Percentiles rank a stretch among this genome's conserved stretches.
phyloP scores from a whole-genome alignment of 2,888 invertebrate species.

The Uropetala carovei region DNA sequence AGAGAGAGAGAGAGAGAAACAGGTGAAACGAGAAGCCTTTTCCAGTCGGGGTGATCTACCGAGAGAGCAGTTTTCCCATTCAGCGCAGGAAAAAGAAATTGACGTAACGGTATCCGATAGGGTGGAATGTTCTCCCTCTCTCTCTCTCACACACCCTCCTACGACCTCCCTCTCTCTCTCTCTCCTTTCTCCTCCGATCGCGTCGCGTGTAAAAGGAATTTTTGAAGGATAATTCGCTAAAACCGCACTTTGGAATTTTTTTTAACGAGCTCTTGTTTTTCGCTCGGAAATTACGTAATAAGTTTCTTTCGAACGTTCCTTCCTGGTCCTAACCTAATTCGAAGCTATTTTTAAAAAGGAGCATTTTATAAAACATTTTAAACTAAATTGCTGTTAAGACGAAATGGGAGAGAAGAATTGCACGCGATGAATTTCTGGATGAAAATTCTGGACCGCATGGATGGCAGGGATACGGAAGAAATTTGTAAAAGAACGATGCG shows the following conservation, averaged over 20 bases:
- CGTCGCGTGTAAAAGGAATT: background rate
- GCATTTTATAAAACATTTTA: too few relatives aligned
- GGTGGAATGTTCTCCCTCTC: background rate
- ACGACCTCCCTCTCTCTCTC: background rate
- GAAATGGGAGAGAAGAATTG: too few relatives aligned
- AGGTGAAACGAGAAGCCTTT: constrained; percentile 33
- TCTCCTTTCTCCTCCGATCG: background rate
- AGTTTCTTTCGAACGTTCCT: too few relatives aligned
- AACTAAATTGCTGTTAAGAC: too few relatives aligned
- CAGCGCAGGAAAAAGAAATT: constrained; percentile 16
- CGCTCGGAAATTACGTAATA: too few relatives aligned
- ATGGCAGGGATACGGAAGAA: too few relatives aligned
- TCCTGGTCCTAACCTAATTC: too few relatives aligned
- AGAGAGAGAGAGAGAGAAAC: background rate
- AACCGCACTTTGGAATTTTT: background rate
- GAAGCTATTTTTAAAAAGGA: too few relatives aligned
- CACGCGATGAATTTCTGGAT: too few relatives aligned
- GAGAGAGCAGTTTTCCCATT: background rate
- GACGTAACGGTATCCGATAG: background rate
- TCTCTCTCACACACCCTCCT: background rate
- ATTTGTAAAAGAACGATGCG: too few relatives aligned
- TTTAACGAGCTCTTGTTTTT: background rate
- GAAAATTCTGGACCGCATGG: too few relatives aligned
- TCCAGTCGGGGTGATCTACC: constrained; percentile 5
- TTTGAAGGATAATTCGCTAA: too few relatives aligned